Evolutionary conservation across 2,888 invertebrate genomes (phyloP).

Genomic region (Cryptocephalus primarius): DNA sequence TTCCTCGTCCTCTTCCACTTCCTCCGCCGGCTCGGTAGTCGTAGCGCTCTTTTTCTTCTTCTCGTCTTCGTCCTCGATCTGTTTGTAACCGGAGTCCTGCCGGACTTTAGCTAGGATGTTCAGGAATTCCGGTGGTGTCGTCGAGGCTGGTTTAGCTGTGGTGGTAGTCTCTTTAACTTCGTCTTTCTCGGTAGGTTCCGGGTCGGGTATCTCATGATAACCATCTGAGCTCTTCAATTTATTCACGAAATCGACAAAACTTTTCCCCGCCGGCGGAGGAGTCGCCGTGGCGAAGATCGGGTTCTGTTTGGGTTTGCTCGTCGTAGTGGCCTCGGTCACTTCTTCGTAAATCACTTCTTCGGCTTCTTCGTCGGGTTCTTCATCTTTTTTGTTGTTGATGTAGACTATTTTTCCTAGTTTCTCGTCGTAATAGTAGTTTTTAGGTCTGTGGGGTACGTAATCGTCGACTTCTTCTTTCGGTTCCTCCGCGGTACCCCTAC

Average conservation of each 20-base stretch:
- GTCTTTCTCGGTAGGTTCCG: slow-evolving; percentile 26
- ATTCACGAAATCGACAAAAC: slow-evolving; percentile 29
- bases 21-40: slow-evolving; percentile 16
- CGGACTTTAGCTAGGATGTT: slow-evolving; percentile 27
- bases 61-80: slow-evolving; percentile 26
- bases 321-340: slow-evolving; percentile 15
- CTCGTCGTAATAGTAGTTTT: slow-evolving; percentile 33
- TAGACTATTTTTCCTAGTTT: slow-evolving; percentile 32
- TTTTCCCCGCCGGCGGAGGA: slow-evolving; percentile 22
- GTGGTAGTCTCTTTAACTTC: slow-evolving; percentile 13
- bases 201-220: slow-evolving; percentile 31
- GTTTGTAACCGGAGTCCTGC: slow-evolving; percentile 23
- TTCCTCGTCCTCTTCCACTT: slow-evolving; percentile 16
- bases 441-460: slow-evolving; percentile 32
- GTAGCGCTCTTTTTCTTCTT: slow-evolving; percentile 12
- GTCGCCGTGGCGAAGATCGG: slow-evolving; percentile 20
- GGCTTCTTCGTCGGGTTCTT: slow-evolving; percentile 17
- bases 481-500: slow-evolving; percentile 16
- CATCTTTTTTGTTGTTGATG: slow-evolving; percentile 23
- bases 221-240: slow-evolving; percentile 24
- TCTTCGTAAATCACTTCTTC: slow-evolving; percentile 22
- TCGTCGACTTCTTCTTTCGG: slow-evolving; percentile 26
- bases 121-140: slow-evolving; percentile 30
- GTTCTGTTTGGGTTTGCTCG: slow-evolving; percentile 18
- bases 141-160: slow-evolving; percentile 19